A percentile compares a stretch with the other conserved stretches of the same genome.
These are phyloP conservation scores for Cololabis saira DNA, from an alignment of 2,113 vertebrate genomes.

Conservation along the genomic window DNA sequence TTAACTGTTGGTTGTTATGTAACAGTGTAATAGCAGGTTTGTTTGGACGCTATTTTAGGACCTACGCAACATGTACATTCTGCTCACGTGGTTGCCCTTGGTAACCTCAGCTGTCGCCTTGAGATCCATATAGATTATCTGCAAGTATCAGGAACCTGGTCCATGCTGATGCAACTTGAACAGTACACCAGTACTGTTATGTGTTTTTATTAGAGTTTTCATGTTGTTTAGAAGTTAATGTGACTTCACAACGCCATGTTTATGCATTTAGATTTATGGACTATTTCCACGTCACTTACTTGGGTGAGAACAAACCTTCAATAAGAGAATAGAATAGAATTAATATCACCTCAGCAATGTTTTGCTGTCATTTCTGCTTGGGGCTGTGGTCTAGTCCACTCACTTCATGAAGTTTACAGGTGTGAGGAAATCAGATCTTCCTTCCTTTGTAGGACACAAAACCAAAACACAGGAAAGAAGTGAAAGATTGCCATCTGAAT, in stretches of 20 bases:
- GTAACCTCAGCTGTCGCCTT: slow-evolving; percentile 46
- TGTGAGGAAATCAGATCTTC: not conserved
- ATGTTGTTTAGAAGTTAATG: not conserved
- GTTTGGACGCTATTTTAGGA: slow-evolving; percentile 36
- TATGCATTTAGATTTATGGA: not conserved
- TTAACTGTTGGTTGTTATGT: slow-evolving; percentile 36
- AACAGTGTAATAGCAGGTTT: slow-evolving; percentile 36
- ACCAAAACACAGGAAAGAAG: not conserved
- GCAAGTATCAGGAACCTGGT: slow-evolving; percentile 22
- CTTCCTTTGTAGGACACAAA: not conserved
- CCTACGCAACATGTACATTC: slow-evolving; percentile 5
- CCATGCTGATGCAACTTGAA: slow-evolving; percentile 28
- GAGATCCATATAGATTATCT: slow-evolving; percentile 11
- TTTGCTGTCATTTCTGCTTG: slow-evolving; percentile 2
- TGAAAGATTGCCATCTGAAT: not conserved
- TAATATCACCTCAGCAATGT: not conserved
- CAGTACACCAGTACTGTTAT: slow-evolving; percentile 8
- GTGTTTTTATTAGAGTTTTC: not conserved
- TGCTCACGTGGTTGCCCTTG: slow-evolving; percentile 34
- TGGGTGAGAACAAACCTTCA: not conserved
- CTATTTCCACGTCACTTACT: no score
- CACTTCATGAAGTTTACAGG: not conserved
- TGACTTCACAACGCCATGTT: not conserved
- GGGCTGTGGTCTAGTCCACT: slow-evolving; percentile 5
- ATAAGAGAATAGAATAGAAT: not conserved